A percentile compares a stretch with the other conserved stretches of the same genome.
phyloP scores from a whole-genome alignment of 2,888 invertebrate genomes.

The Allophyes oxyacanthae region DNA sequence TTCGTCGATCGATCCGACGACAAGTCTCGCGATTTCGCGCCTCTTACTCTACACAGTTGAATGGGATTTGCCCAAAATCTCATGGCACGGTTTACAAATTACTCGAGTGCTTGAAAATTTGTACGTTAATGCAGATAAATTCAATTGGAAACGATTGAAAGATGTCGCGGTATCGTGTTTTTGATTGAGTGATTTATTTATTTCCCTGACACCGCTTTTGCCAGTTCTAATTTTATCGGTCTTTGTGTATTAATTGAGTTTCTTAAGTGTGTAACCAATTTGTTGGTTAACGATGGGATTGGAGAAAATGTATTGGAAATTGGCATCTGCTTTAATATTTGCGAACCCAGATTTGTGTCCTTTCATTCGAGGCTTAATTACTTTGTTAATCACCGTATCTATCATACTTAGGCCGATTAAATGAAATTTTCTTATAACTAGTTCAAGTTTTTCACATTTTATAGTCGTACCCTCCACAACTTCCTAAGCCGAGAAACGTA shows the following conservation, averaged over 20 bases:
- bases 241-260: slow-evolving; percentile 21
- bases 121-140: slow-evolving; percentile 48
- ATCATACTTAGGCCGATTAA: slow-evolving; percentile 19
- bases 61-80: slow-evolving; percentile 51
- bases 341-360: slow-evolving; percentile 2
- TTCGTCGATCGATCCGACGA: slow-evolving; percentile 66
- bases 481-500: slow-evolving; percentile 54
- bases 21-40: slow-evolving; percentile 57
- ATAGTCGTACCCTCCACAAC: slow-evolving; percentile 44
- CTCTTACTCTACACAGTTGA: slow-evolving; percentile 40
- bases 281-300: slow-evolving; percentile 2
- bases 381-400: slow-evolving; percentile 15
- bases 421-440: slow-evolving; percentile 21
- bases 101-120: slow-evolving; percentile 55
- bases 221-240: slow-evolving; percentile 16
- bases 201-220: slow-evolving; percentile 17
- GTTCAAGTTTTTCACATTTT: slow-evolving; percentile 38
- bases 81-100: slow-evolving; percentile 55
- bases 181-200: slow-evolving; percentile 42
- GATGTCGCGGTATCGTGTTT: slow-evolving; percentile 36
- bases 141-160: slow-evolving; percentile 45
- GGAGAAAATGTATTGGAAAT: slow-evolving; percentile 11
- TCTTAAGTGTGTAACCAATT: slow-evolving; percentile 5
- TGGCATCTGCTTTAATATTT: slow-evolving; percentile 6
- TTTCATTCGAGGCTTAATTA: slow-evolving; percentile 1